Evolutionary conservation across 2,113 vertebrate species (phyloP).

Genomic region (Dipodomys merriami): DNA sequence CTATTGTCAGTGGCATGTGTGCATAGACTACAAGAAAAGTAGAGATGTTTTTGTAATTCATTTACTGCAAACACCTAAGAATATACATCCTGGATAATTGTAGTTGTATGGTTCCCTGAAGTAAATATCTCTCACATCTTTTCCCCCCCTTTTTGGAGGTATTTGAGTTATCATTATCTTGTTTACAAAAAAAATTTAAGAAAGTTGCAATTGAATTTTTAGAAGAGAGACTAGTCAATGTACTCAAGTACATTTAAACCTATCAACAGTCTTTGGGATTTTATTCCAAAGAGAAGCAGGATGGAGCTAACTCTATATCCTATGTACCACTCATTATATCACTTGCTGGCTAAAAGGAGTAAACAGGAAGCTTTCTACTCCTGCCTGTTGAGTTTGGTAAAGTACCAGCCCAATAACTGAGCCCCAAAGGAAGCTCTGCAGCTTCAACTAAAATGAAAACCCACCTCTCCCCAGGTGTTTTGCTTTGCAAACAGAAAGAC

Average conservation of each 20-base stretch:
- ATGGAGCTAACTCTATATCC: neutral
- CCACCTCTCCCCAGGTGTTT: neutral
- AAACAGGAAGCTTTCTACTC: neutral
- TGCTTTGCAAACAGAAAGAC: conserved; percentile 46
- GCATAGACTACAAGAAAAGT: neutral
- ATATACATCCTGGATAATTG: conserved; percentile 45
- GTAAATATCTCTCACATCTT: neutral
- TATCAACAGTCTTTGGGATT: neutral
- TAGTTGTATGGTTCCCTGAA: neutral
- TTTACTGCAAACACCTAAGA: neutral
- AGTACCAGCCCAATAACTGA: neutral
- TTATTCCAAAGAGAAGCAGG: conserved; percentile 30
- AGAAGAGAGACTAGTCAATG: neutral
- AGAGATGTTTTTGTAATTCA: neutral
- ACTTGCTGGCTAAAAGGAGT: conserved; percentile 10
- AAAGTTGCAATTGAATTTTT: neutral
- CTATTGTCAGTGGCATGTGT: neutral
- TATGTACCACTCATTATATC: no score
- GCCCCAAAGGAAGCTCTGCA: neutral
- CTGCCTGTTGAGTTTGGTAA: neutral
- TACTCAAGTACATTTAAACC: neutral
- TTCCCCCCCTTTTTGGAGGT: neutral
- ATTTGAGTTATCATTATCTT: neutral
- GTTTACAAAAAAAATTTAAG: conserved; percentile 21
- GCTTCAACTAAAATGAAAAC: no score